Evolutionary conservation across 2,797 vertebrate species (phyloP).

Genomic region (Neostethus bicornis): DNA sequence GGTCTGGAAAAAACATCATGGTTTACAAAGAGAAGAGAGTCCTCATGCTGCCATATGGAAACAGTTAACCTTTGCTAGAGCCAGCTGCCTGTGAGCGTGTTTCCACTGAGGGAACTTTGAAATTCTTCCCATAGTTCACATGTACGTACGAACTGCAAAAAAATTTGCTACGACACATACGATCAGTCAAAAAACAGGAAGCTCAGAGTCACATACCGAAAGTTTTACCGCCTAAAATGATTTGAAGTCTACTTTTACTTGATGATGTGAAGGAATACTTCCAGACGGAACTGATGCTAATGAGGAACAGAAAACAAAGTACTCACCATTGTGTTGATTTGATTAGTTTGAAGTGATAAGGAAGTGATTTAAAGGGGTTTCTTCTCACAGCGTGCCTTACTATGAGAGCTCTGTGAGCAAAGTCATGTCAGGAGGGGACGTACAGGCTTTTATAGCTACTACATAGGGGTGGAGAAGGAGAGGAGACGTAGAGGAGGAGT

Average conservation of each 20-base stretch:
- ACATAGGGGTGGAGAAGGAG: slow-evolving; percentile 16
- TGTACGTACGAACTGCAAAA: neutral
- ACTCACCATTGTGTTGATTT: slow-evolving; percentile 67
- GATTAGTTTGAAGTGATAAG: slow-evolving; percentile 3
- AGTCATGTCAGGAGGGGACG: slow-evolving; percentile 20
- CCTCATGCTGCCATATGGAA: slow-evolving; percentile 54
- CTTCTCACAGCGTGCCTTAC: slow-evolving; percentile 66
- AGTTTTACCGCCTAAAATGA: neutral
- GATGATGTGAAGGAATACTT: neutral
- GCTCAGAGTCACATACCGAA: neutral
- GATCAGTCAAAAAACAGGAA: slow-evolving; percentile 13
- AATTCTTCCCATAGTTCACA: slow-evolving; percentile 4
- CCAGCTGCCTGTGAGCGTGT: slow-evolving; percentile 30
- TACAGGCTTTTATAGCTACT: slow-evolving; percentile 49
- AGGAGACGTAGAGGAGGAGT: slow-evolving; percentile 52
- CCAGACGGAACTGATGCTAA: too few relatives aligned
- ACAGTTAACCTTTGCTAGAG: slow-evolving; percentile 53
- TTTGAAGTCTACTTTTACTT: too few relatives aligned
- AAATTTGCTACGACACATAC: neutral
- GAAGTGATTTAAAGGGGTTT: slow-evolving; percentile 1
- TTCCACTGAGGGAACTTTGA: slow-evolving; percentile 19
- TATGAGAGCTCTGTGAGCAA: slow-evolving; percentile 72
- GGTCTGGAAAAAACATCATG: slow-evolving; percentile 59
- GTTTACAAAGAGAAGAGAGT: slow-evolving; percentile 31
- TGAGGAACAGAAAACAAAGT: neutral